Evolutionary conservation across 2,888 invertebrate species (phyloP), one percentile per base, ranked within the genome.

Genomic region (Cecidostiba fungosa): DNA sequence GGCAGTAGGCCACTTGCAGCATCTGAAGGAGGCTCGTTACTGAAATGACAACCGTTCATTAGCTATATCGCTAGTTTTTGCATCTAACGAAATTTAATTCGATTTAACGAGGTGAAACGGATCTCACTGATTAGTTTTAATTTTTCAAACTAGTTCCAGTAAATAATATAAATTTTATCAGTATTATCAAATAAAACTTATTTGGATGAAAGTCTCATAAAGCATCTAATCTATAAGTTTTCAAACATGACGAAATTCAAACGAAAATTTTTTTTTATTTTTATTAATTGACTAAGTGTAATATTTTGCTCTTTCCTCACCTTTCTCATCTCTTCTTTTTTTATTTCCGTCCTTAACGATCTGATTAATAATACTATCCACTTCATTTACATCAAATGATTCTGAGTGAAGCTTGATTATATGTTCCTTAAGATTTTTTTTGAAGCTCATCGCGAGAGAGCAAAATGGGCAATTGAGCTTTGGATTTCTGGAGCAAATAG

Each of bases 391-490:
- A 1, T 78, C 36, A 19, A 78, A 78, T 26, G 16, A 19, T 14
- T n/a, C 12, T 32, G 14, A 62, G 36, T 78, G 77, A 1, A 62
- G 1, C 1, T 39, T 62, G 12, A 78, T 12, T 16, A 78, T 32
- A 19, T 78, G 77, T 3, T 32, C 26, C 39, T 26, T 62, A n/a
- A 78, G 8, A 39, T n/a, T 5, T 10, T 66, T 36, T 43, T 26
- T 39, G 10, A 16, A 43, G n/a, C 12, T 39, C 26, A 66, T 43
- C 8, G 8, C n/a, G 0, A 39, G 1, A 39, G 23, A 14, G n/a
- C 77, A 78, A 78, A 43, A 78, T 39, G 36, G 39, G 26, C 77
- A 78, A 23, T 16, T 16, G 23, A 66, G n/a, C 39, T 23, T 43
- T 16, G 39, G 39, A 6, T 43, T 23, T 10, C n/a, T 59, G 2